Evolutionary conservation across 1,140 invertebrate genomes (phyloP).

Genomic region (Hypsibius dujardini): DNA sequence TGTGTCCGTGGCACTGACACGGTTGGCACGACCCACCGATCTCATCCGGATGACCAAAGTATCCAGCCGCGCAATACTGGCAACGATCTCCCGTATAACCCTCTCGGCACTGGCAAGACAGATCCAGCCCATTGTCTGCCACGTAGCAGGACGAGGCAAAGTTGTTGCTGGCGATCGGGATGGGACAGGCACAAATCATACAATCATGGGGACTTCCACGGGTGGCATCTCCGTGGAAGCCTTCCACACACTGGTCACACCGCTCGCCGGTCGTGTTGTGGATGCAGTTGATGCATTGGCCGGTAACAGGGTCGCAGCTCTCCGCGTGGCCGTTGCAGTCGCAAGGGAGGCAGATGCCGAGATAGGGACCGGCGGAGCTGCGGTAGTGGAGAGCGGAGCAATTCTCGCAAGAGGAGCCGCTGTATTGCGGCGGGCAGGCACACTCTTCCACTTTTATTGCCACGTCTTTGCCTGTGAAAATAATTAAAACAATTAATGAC

Average conservation of each 20-base stretch:
- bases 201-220: slow-evolving; percentile 68
- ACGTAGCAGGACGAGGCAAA: slow-evolving; percentile 75
- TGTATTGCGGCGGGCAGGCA: slow-evolving; percentile 73
- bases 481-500: too few relatives aligned
- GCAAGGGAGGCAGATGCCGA: slow-evolving; percentile 76
- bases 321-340: slow-evolving; percentile 67
- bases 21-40: slow-evolving; percentile 58
- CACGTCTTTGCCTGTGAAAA: slow-evolving; percentile 17
- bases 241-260: slow-evolving; percentile 71
- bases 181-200: slow-evolving; percentile 83
- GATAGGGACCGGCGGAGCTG: slow-evolving; percentile 53
- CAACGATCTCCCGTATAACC: slow-evolving; percentile 62
- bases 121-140: slow-evolving; percentile 55
- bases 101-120: slow-evolving; percentile 63
- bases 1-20: slow-evolving; percentile 81
- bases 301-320: slow-evolving; percentile 76
- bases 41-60: slow-evolving; percentile 55
- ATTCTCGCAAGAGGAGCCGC: slow-evolving; percentile 36
- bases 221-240: slow-evolving; percentile 80
- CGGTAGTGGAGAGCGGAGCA: slow-evolving; percentile 76
- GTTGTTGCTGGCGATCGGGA: slow-evolving; percentile 78
- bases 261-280: slow-evolving; percentile 81
- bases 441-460: slow-evolving; percentile 74
- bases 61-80: slow-evolving; percentile 54
- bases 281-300: slow-evolving; percentile 66